phyloP scores from a whole-genome alignment of 2,797 vertebrate species.

The Bovichtus variegatus region DNA sequence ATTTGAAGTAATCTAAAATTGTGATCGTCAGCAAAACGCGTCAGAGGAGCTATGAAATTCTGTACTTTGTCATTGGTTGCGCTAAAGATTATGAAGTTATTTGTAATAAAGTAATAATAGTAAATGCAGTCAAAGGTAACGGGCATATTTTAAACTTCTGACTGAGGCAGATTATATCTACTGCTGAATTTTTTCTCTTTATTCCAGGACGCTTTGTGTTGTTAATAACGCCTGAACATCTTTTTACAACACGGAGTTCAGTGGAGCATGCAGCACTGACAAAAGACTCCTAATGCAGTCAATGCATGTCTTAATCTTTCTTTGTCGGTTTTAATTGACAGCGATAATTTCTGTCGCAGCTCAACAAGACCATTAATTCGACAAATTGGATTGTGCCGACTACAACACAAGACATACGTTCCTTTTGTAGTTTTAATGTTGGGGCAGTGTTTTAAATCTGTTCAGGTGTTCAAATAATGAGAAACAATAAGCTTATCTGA shows the following conservation, averaged over 20 bases:
- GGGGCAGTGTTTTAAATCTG: not conserved
- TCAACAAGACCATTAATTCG: constrained; percentile 39
- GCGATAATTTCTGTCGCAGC: constrained; percentile 25
- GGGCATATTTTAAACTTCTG: constrained; percentile 18
- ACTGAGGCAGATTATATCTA: constrained; percentile 21
- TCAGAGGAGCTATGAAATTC: constrained; percentile 2
- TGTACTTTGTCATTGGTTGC: constrained; percentile 12
- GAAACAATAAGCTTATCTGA: not conserved
- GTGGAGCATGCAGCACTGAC: constrained; percentile 18
- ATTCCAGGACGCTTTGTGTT: constrained; percentile 21
- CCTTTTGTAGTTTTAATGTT: not conserved
- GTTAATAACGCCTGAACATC: constrained; percentile 32
- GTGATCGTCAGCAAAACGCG: constrained; percentile 6
- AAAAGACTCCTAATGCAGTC: constrained; percentile 42
- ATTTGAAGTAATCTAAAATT: constrained; percentile 3
- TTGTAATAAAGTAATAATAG: constrained; percentile 12
- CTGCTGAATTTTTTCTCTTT: not conserved
- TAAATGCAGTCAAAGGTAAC: not conserved
- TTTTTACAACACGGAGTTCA: constrained; percentile 34
- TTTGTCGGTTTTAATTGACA: constrained; percentile 65
- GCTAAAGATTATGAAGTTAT: constrained; percentile 1
- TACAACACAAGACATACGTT: not conserved
- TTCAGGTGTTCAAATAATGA: not conserved
- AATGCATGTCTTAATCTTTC: constrained; percentile 16
- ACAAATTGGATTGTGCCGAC: constrained; percentile 24